Conservation (phyloP, 2,113 vertebrate species). For the Neogale vison region DNA sequence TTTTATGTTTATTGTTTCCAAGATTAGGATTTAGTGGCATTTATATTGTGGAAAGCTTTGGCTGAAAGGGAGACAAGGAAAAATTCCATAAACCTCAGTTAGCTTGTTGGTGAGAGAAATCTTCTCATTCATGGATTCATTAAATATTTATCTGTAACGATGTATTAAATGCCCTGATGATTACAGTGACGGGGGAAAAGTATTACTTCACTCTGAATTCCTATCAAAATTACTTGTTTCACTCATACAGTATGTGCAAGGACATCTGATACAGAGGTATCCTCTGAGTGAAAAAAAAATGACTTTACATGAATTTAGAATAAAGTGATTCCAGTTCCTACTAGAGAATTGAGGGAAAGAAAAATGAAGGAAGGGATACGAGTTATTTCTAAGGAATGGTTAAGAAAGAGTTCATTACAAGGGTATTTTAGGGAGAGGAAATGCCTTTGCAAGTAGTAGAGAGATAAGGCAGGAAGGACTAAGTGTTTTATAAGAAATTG, state of each 20-base stretch:
- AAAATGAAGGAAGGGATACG: not conserved
- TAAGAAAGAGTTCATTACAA: not conserved
- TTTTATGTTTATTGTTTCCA: not conserved
- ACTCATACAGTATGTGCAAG: not conserved
- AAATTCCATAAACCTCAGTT: not conserved
- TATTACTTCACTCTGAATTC: slow-evolving; percentile 1
- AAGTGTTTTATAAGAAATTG: not conserved
- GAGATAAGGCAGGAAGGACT: not conserved
- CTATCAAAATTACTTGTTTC: slow-evolving; percentile 21
- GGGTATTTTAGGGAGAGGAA: not conserved
- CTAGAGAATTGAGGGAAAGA: not conserved
- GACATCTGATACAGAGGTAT: not conserved
- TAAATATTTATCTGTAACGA: not conserved
- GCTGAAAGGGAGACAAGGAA: not conserved
- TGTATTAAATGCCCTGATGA: not conserved
- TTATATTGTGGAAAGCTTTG: not conserved
- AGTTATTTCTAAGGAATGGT: not conserved
- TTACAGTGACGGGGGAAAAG: not conserved
- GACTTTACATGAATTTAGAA: not conserved
- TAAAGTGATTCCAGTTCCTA: not conserved
- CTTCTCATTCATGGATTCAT: slow-evolving; percentile 2
- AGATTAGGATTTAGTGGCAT: not conserved
- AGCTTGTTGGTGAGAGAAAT: slow-evolving; percentile 39
- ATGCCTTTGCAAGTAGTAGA: not conserved
- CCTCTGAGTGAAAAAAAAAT: not conserved